These are phyloP conservation scores for Acanthopagrus latus DNA, from an alignment of 2,797 vertebrate genomes.

Conservation along the genomic window DNA sequence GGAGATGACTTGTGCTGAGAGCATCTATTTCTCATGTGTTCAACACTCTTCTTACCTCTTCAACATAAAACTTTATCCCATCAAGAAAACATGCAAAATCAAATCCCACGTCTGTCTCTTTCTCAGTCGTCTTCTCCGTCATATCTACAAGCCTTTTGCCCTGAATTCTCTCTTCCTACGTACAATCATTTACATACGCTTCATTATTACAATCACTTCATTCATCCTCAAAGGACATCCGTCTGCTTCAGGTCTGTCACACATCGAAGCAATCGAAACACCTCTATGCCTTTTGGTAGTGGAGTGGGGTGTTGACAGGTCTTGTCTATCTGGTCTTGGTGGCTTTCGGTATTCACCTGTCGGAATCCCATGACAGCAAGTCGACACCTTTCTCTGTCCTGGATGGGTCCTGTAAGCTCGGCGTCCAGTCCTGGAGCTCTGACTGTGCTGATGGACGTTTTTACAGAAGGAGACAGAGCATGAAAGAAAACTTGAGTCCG, in stretches of 20 bases:
- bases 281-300: conserved; percentile 35
- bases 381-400: conserved; percentile 30
- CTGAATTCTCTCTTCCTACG: conserved; percentile 54
- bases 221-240: conserved; percentile 37
- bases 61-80: conserved; percentile 58
- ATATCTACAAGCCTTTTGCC: conserved; percentile 59
- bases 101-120: conserved; percentile 45
- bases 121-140: conserved; percentile 31
- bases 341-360: conserved; percentile 33
- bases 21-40: conserved; percentile 53
- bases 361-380: conserved; percentile 34
- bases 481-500: conserved; percentile 35
- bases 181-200: conserved; percentile 74
- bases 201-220: conserved; percentile 61
- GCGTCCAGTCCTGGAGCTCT: conserved; percentile 41
- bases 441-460: conserved; percentile 24
- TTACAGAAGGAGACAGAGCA: conserved; percentile 43
- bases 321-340: conserved; percentile 18
- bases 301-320: conserved; percentile 31
- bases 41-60: conserved; percentile 46
- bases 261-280: conserved; percentile 28
- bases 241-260: conserved; percentile 34
- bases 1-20: conserved; percentile 66
- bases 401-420: conserved; percentile 31
- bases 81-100: conserved; percentile 80